These are phyloP conservation scores for Catocala sponsa DNA, from an alignment of 2,888 invertebrate genomes.

Conservation along the genomic window DNA sequence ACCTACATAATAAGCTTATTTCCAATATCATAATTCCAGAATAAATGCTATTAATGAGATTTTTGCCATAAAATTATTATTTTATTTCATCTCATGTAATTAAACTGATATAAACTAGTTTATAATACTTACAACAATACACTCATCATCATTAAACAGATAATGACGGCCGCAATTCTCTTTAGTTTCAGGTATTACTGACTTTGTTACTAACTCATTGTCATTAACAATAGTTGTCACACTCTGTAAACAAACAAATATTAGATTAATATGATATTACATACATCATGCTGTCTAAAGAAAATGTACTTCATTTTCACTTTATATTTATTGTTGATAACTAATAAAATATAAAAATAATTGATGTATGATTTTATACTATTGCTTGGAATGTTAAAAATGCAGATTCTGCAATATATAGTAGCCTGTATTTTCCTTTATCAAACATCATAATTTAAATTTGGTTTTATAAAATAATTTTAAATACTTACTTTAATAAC, in stretches of 20 bases:
- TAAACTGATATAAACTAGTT: background rate
- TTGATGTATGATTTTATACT: too few species aligned
- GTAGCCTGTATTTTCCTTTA: background rate
- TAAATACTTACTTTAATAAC: conserved; percentile 71
- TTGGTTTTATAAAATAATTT: background rate
- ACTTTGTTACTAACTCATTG: conserved; percentile 78
- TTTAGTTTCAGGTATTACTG: conserved; percentile 72
- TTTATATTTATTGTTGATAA: too few species aligned
- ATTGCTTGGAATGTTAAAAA: too few species aligned
- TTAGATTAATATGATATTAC: background rate
- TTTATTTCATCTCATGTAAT: too few species aligned
- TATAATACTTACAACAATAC: conserved; percentile 71
- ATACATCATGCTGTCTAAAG: too few species aligned
- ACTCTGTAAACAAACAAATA: conserved; percentile 78
- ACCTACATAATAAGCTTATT: too few species aligned
- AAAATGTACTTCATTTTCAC: too few species aligned
- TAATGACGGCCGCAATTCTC: conserved; percentile 76
- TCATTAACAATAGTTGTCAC: conserved; percentile 85
- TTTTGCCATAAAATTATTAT: too few species aligned
- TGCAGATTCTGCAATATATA: background rate
- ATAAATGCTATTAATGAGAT: too few species aligned
- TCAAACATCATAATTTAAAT: background rate
- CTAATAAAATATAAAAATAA: too few species aligned
- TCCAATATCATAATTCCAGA: too few species aligned
- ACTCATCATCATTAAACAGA: conserved; percentile 76